Evolutionary conservation across 2,888 invertebrate genomes (phyloP), one percentile per base, ranked within the genome.

Genomic region (Phytoseiulus persimilis): DNA sequence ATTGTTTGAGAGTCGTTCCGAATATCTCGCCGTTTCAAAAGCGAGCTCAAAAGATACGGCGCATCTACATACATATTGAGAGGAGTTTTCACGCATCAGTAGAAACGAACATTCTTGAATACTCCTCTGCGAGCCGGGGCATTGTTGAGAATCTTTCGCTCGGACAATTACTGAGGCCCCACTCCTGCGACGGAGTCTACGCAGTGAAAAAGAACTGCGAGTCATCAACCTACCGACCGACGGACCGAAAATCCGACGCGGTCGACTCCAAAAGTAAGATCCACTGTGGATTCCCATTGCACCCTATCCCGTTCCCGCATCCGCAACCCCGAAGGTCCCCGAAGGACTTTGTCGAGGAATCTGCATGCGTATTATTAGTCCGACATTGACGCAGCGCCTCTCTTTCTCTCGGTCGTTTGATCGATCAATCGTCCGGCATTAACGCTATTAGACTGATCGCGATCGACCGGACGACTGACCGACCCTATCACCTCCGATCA

Each of bases 111-210:
- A 65, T 65, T 65, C 65, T 65, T 65, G 23, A 65, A 65, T 65
- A 65, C 65, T 65, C 65, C 65, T 23, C 1, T 65, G 65, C 65
- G 65, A 65, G 65, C 65, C 2, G 18, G 65, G 65, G 65, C 65
- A 65, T 65, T 65, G 65, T 65, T 65, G 65, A 65, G 65, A 65
- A 65, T 65, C 28, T 65, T 65, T 65, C 65, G 65, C 11, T 28
- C 65, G 65, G 65, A 65, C 65, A 65, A 65, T 65, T 65, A 65
- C 65, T 65, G 65, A 65, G 65, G 65, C 65, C 65, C 65, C 65
- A 23, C 11, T 23, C 65, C 65, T 65, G 23, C 65, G 9, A 14
- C 65, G 5, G 39, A 39, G 65, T 65, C 65, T 23, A 65, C 65
- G 65, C 65, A 14, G 65, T 11, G 18, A 28, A 65, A 65, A 28